Evolutionary conservation across 2,888 invertebrate species (phyloP), one percentile per base, ranked within the genome.

Genomic region (Epinotia brunnichana): DNA sequence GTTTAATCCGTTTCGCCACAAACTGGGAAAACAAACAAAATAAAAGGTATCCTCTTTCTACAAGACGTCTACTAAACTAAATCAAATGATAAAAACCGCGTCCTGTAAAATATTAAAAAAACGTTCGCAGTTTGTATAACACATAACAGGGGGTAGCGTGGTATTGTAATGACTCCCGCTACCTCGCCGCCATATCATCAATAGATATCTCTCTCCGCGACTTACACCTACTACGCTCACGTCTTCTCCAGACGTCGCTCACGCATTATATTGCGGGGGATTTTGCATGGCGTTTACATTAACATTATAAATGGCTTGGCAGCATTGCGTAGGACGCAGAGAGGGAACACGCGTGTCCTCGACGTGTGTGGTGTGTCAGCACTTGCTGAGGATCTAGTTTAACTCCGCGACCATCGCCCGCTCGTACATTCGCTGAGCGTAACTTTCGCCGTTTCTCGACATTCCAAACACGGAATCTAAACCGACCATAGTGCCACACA

Each of bases 31-130:
- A 81, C 77, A 80, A 85, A 75, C 68, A 61, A 66, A 86, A 82
- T 77, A 81, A 84, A 79, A 81, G 70, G 74, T 81, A 83, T 83
- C 85, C 83, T 84, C 81, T 84, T 82, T 84, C 80, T 83, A 84
- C 79, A 85, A 84, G 85, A 81, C 75, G 54, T 61, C 77, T 76
- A 75, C 60, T 75, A 77, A 74, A 70, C 63, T 64, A 74, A 74
- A 71, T 48, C 64, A 44, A 70, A 72, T 63, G 62, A 61, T 73
- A 54, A 77, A 76, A 78, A 76, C 75, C 75, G 74, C 77, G 75
- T 78, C 74, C 75, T 72, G 76, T 70, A 69, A 73, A 68, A 57
- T 63, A 75, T 53, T 64, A 60, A 74, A 60, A 74, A 68, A 74
- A 73, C 54, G 66, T 73, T 56, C 74, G 74, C 75, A 74, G 75